These are phyloP conservation scores for Bubo bubo DNA, from an alignment of 2,113 vertebrate genomes.

Conservation along the genomic window DNA sequence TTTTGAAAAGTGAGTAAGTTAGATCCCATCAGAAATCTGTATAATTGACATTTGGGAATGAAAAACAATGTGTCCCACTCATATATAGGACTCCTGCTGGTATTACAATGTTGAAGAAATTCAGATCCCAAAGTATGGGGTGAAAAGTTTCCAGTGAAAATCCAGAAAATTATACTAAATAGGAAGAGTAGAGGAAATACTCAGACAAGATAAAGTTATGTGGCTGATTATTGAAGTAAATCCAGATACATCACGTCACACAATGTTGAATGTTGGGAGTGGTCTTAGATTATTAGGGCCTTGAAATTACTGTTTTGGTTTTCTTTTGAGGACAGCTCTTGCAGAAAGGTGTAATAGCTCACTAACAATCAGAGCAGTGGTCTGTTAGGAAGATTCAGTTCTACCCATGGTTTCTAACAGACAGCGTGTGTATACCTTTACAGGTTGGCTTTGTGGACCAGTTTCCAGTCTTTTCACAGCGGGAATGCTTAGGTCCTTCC, in stretches of 20 bases:
- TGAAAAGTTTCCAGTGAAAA: not conserved
- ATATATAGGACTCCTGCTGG: not conserved
- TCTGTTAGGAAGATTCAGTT: not conserved
- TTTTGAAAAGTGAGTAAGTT: not conserved
- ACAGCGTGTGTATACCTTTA: slow-evolving; percentile 69
- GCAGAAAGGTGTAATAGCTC: not conserved
- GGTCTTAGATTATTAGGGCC: not conserved
- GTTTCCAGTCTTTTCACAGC: slow-evolving; percentile 81
- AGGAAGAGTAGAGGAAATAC: not conserved
- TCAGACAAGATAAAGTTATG: not conserved
- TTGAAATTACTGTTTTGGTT: not conserved
- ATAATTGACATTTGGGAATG: not conserved
- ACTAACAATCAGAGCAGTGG: fast-evolving
- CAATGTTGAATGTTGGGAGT: fast-evolving
- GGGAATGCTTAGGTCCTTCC: slow-evolving; percentile 78
- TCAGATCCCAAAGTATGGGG: not conserved
- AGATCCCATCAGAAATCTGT: not conserved
- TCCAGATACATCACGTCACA: not conserved
- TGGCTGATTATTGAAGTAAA: not conserved
- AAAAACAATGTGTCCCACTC: not conserved
- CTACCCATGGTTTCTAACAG: fast-evolving
- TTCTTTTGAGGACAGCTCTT: not conserved
- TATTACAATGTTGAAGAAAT: not conserved
- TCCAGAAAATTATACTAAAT: not conserved
- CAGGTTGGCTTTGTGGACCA: slow-evolving; percentile 87